Conservation (phyloP, 1,140 invertebrate species). For the Caenorhabditis briggsae region DNA sequence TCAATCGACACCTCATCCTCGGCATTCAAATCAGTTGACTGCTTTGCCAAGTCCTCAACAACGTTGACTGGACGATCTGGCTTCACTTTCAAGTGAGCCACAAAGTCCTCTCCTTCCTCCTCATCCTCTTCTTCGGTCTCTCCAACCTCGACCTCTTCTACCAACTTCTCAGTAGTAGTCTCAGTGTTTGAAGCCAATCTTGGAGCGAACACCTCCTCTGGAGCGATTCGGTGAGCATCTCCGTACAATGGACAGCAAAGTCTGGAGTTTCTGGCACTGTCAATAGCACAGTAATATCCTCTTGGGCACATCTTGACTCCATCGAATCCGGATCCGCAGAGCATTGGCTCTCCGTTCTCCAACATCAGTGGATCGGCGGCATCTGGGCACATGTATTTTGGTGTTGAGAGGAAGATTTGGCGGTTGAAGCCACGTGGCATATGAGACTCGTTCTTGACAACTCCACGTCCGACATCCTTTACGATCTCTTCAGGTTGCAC, state of each 20-base stretch:
- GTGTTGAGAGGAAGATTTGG: conserved; percentile 57
- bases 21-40: neutral
- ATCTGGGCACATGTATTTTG: conserved; percentile 73
- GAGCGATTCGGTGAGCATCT: conserved; percentile 66
- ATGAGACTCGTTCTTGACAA: conserved; percentile 44
- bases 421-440: conserved; percentile 55
- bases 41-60: neutral
- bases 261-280: conserved; percentile 66
- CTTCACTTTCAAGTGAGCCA: conserved; percentile 59
- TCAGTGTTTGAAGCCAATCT: conserved; percentile 26
- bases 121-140: conserved; percentile 58
- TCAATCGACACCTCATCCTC: conserved; percentile 48
- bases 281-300: conserved; percentile 77
- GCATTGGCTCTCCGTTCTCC: conserved; percentile 64
- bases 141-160: conserved; percentile 1
- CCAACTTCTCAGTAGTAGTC: neutral
- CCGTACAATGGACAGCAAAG: conserved; percentile 72
- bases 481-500: conserved; percentile 49
- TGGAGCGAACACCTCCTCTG: conserved; percentile 55
- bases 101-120: conserved; percentile 45
- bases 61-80: neutral
- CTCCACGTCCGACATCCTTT: conserved; percentile 2
- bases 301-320: conserved; percentile 73
- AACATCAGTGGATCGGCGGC: conserved; percentile 74
- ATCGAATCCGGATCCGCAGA: conserved; percentile 75